Conservation (phyloP, 2,113 vertebrate species). For the Cottus gobio region DNA sequence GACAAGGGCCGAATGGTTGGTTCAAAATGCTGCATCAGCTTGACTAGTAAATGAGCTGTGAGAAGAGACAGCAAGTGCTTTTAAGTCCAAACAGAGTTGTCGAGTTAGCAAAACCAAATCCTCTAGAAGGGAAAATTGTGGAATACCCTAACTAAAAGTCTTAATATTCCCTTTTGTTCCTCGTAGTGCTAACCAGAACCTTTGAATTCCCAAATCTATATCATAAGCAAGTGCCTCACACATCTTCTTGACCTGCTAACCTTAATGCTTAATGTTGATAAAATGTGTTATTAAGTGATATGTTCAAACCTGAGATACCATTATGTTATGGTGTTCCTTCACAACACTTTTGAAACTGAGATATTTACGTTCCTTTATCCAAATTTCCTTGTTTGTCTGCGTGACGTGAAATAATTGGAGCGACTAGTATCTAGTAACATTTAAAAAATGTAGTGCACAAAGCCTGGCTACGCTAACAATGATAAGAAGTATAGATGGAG, state of each 20-base stretch:
- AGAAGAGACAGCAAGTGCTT: conserved; percentile 44
- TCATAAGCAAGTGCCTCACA: conserved; percentile 6
- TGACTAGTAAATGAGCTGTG: conserved; percentile 22
- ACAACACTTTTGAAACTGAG: conserved; percentile 54
- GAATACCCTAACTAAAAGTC: conserved; percentile 59
- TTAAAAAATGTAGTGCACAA: conserved; percentile 51
- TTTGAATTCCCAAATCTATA: conserved; percentile 37
- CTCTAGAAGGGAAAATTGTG: conserved; percentile 45
- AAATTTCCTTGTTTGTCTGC: conserved; percentile 42
- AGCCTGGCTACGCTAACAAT: conserved; percentile 44
- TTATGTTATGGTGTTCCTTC: conserved; percentile 57
- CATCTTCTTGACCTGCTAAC: conserved; percentile 24
- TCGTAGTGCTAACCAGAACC: conserved; percentile 24
- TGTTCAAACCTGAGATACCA: conserved; percentile 78
- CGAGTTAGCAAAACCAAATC: conserved; percentile 42
- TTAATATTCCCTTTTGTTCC: conserved; percentile 37
- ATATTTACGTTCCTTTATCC: conserved; percentile 37
- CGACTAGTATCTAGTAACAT: conserved; percentile 48
- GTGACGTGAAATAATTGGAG: conserved; percentile 50
- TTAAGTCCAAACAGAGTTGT: conserved; percentile 25
- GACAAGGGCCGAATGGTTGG: conserved; percentile 13
- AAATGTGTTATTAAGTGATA: conserved; percentile 67
- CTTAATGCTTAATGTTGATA: conserved; percentile 30
- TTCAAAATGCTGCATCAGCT: conserved; percentile 34
- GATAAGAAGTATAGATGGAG: conserved; percentile 51